Evolutionary conservation across 2,113 vertebrate species (phyloP), one percentile per base, ranked within the genome.

Genomic region (Takifugu bimaculatus): DNA sequence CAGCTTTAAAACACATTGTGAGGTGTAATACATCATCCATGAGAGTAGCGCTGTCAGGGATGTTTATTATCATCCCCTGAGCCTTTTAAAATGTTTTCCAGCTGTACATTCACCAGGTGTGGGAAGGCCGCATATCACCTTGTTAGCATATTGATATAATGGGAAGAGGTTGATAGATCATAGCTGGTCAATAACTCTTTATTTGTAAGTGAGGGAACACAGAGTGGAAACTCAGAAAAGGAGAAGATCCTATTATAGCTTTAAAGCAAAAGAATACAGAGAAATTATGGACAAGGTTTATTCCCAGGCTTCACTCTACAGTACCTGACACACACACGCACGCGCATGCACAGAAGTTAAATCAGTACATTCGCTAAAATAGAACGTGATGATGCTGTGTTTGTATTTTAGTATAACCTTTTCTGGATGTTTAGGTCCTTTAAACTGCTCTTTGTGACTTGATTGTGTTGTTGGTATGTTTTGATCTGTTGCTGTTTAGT

Each of bases 111-210:
- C 63, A 71, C 63, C 63, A 67, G 81, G 63, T 87, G 78, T 85
- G 77, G 72, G 78, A 81, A 85, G 79, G 60, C 54, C 58, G 53
- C 0, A 25, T 84, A 80, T 81, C 82, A 81, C 76, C 81, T 87
- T 81, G 79, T 87, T 88, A 85, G 83, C 81, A 84, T 74, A 78
- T 82, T 80, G 77, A 65, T 82, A 39, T 39, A 82, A 88, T 72
- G 81, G 82, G 42, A 66, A 50, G 63, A 81, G 82, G 84, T 84
- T 82, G 63, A 75, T 74, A 81, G 82, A 78, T 87, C 79, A 81
- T 72, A 60, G 54, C 25, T 78, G 35, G 79, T 87, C 84, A 84
- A 84, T 87, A 85, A 14, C 39, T 50, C 48, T 69, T 73, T 57
- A 49, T 75, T 78, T 68, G 47, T 73, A 60, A 79, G 71, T 80